Evolutionary conservation across 2,888 invertebrate species (phyloP), one percentile per base, ranked within the genome.

Genomic region (Iselma pallidipennis): DNA sequence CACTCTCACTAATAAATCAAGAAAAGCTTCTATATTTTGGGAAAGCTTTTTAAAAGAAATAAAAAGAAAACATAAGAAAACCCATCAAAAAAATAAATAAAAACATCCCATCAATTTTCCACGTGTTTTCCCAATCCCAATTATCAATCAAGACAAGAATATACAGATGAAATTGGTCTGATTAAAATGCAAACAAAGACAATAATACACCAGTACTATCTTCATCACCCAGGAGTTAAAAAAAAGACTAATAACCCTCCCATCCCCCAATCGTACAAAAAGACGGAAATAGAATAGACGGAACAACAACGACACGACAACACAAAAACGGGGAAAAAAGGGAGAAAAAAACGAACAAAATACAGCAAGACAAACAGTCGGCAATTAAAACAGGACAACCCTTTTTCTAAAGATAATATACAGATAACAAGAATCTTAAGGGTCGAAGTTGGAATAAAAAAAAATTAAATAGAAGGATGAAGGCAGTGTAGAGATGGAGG

Each of bases 361-460:
- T 72, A 74, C 73, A 71, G 71, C 72, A 75, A 76, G 76, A 76
- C 74, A 76, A 76, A 76, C 75, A 73, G 71, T 63, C 70, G 63
- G 73, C 69, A 76, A 75, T 75, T 75, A 74, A 76, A 74, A 71
- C 70, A 64, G 67, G 68, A 73, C 75, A 76, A 77, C 77, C 77
- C 77, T 76, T 76, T 68, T 68, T 74, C 72, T 69, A 69, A 71
- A 74, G 74, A 75, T 74, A 74, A 76, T 75, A 74, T 72, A 72
- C 74, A 74, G 76, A 76, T 75, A 75, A 74, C 74, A 74, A 73
- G 74, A 66, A 63, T 42, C 42, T 42, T 42, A 42, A 42, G 42
- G 42, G 42, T 42, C 21, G 42, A 21, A 42, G 21, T 42, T 42
- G 42, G 21, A 10, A 10, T 19, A 21, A 33, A 14, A n/a, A 14